phyloP scores from a whole-genome alignment of 2,888 invertebrate species.

The Caenorhabditis sulstoni region DNA sequence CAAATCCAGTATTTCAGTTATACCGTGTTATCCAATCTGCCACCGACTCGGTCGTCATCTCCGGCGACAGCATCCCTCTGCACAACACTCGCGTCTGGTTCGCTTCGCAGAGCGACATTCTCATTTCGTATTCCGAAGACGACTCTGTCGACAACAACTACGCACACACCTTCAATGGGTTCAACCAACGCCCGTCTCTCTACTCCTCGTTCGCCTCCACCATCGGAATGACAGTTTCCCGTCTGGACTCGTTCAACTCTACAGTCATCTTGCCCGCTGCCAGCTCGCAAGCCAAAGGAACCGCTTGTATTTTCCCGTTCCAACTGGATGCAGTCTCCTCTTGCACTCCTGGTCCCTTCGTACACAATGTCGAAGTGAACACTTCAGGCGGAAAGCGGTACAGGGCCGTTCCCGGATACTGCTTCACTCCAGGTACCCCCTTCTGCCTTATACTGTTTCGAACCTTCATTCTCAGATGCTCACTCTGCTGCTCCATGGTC shows the following conservation, averaged over 20 bases:
- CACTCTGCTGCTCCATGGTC: slow-evolving; percentile 39
- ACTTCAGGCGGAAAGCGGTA: slow-evolving; percentile 12
- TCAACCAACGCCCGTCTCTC: slow-evolving; percentile 39
- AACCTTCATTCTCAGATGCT: slow-evolving; percentile 29
- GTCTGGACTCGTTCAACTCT: slow-evolving; percentile 24
- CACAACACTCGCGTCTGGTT: slow-evolving; percentile 59
- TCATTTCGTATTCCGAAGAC: slow-evolving; percentile 51
- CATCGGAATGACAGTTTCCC: slow-evolving; percentile 15
- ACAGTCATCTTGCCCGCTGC: slow-evolving; percentile 12
- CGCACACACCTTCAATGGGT: slow-evolving; percentile 52
- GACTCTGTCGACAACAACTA: slow-evolving; percentile 51
- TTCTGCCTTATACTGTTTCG: too few species aligned
- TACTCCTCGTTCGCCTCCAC: slow-evolving; percentile 42
- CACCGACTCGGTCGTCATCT: slow-evolving; percentile 24
- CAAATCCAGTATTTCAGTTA: slow-evolving; percentile 17
- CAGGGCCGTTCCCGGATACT: slow-evolving; percentile 54
- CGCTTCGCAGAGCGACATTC: slow-evolving; percentile 37
- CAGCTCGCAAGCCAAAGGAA: slow-evolving; percentile 1
- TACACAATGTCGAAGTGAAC: slow-evolving; percentile 40
- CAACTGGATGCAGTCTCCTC: slow-evolving; percentile 21
- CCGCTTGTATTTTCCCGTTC: slow-evolving; percentile 45
- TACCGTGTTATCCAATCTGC: slow-evolving; percentile 25
- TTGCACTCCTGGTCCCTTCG: slow-evolving; percentile 46
- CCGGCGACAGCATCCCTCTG: slow-evolving; percentile 29
- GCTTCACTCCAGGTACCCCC: slow-evolving; percentile 38